These are phyloP conservation scores for Aleadryas rufinucha DNA, from an alignment of 2,113 vertebrate genomes.

Conservation along the genomic window DNA sequence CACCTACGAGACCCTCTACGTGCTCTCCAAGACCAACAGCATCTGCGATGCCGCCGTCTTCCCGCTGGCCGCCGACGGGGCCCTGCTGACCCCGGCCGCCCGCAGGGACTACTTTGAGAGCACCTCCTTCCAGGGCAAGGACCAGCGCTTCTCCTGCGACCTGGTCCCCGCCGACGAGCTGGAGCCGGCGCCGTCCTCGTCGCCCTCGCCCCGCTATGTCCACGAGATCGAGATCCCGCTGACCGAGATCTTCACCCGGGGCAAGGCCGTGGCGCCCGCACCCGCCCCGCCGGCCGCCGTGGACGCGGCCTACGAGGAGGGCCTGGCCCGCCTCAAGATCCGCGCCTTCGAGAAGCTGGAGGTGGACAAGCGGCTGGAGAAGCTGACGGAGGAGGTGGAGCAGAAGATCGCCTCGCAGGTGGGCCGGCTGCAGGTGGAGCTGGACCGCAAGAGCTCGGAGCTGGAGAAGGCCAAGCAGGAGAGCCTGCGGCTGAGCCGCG, in stretches of 20 bases:
- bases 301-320: slow-evolving; percentile 93
- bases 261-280: slow-evolving; percentile 82
- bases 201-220: slow-evolving; percentile 82
- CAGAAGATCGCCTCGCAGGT: slow-evolving; percentile 96
- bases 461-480: slow-evolving; percentile 94
- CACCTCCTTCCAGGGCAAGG: slow-evolving; percentile 88
- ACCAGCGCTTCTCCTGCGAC: slow-evolving; percentile 81
- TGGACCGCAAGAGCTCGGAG: slow-evolving; percentile 94
- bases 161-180: slow-evolving; percentile 76
- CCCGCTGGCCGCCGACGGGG: slow-evolving; percentile 83
- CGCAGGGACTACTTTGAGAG: slow-evolving; percentile 88
- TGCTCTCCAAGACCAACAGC: slow-evolving; percentile 97
- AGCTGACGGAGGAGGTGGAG: slow-evolving; percentile 96
- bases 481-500: slow-evolving; percentile 86
- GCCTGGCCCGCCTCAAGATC: slow-evolving; percentile 91
- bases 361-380: slow-evolving; percentile 92
- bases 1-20: slow-evolving; percentile 98
- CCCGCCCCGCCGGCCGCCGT: slow-evolving; percentile 82
- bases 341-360: slow-evolving; percentile 93
- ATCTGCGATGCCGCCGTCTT: slow-evolving; percentile 92
- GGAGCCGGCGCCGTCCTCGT: slow-evolving; percentile 66
- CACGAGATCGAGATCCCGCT: slow-evolving; percentile 96
- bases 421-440: slow-evolving; percentile 90
- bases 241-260: slow-evolving; percentile 86
- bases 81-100: slow-evolving; percentile 76